Percentiles rank a stretch among this genome's conserved stretches.
These are phyloP conservation scores for Melangyna quadrimaculata DNA, from an alignment of 2,888 invertebrate genomes.

Conservation along the genomic window DNA sequence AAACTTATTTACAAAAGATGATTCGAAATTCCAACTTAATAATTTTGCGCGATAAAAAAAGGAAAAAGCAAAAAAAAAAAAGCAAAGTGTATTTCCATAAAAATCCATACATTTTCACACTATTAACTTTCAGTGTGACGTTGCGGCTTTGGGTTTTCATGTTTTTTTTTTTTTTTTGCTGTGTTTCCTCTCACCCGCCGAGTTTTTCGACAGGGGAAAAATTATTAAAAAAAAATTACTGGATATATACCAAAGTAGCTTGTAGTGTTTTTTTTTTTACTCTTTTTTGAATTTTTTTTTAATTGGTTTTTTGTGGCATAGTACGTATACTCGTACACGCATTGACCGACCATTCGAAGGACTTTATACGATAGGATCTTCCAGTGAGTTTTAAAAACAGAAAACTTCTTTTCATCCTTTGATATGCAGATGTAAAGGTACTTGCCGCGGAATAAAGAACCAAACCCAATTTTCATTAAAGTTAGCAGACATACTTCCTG, in stretches of 20 bases:
- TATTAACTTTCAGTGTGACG: conserved; percentile 52
- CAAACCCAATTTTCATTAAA: conserved; percentile 1
- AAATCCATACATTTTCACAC: conserved; percentile 65
- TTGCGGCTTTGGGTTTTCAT: conserved; percentile 1
- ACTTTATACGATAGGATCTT: neutral
- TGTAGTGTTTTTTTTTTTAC: conserved; percentile 9
- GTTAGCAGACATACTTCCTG: neutral
- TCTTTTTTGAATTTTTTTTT: conserved; percentile 24
- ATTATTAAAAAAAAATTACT: neutral
- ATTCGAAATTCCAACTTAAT: conserved; percentile 39
- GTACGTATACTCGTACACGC: conserved; percentile 38
- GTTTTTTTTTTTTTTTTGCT: too few species aligned
- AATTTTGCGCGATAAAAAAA: conserved; percentile 25
- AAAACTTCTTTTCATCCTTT: neutral
- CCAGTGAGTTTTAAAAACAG: neutral
- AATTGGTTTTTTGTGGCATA: conserved; percentile 50
- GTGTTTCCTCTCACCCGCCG: neutral
- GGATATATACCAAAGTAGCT: neutral
- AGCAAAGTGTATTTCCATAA: conserved; percentile 45
- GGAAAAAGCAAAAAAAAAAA: neutral
- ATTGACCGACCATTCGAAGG: conserved; percentile 3
- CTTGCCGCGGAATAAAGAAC: neutral
- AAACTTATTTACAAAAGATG: conserved; percentile 32
- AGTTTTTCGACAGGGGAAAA: neutral
- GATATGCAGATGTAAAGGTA: neutral